Conservation (phyloP, 2,888 invertebrate genomes). For the Apamea epomidion region DNA sequence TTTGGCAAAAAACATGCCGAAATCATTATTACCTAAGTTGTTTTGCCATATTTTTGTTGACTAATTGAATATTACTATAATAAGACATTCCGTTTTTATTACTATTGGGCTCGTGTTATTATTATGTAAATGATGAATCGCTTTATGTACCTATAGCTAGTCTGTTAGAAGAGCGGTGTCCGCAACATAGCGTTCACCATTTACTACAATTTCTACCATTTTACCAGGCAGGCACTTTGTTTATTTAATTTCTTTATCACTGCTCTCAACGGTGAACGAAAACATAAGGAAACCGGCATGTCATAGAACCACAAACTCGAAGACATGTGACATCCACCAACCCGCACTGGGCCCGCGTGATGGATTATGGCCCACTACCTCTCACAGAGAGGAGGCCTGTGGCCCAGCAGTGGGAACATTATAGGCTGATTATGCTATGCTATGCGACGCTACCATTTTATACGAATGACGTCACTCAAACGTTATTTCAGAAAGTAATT, state of each 20-base stretch:
- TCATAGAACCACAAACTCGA: too few species aligned
- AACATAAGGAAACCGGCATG: too few species aligned
- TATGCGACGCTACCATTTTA: too few species aligned
- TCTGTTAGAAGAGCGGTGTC: background rate
- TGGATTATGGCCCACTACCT: too few species aligned
- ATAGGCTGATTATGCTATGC: too few species aligned
- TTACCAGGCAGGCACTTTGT: too few species aligned
- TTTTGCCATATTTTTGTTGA: slow-evolving; percentile 39
- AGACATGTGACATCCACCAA: too few species aligned
- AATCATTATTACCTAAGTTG: slow-evolving; percentile 6
- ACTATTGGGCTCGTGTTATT: background rate
- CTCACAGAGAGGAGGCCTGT: too few species aligned
- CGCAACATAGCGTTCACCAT: background rate
- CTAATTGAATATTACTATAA: slow-evolving; percentile 15
- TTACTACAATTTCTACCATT: background rate
- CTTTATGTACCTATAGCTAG: background rate
- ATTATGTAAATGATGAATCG: slow-evolving; percentile 22
- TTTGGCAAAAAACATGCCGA: background rate
- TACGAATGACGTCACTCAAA: background rate
- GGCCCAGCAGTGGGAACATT: too few species aligned
- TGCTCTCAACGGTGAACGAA: too few species aligned
- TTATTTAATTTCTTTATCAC: too few species aligned
- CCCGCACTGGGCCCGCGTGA: too few species aligned
- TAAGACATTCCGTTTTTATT: slow-evolving; percentile 49
- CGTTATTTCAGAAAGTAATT: background rate